Percentiles rank a stretch among this genome's conserved stretches.
These are phyloP conservation scores for Nycticryphes semicollaris DNA, from an alignment of 2,113 vertebrate species.

Conservation along the genomic window DNA sequence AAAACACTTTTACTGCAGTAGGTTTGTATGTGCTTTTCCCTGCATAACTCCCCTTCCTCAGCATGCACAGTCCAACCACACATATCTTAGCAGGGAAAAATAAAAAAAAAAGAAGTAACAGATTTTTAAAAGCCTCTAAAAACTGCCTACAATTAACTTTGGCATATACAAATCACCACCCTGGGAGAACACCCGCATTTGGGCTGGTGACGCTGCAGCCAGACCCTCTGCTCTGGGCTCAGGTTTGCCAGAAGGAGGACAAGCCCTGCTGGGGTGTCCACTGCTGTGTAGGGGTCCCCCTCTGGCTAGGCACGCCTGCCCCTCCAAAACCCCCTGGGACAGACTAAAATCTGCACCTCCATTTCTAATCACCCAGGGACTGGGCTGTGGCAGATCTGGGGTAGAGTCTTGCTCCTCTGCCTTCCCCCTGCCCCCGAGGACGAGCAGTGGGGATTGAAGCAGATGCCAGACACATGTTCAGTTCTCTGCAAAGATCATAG, in stretches of 20 bases:
- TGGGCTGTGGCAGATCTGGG: neutral
- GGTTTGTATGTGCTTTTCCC: neutral
- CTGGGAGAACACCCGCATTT: neutral
- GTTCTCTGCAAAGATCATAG: neutral
- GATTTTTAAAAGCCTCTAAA: neutral
- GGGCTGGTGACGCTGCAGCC: neutral
- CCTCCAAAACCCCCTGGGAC: neutral
- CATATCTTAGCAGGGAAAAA: neutral
- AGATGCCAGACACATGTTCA: accelerated
- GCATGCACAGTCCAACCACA: neutral
- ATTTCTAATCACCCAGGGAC: accelerated
- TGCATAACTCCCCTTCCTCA: neutral
- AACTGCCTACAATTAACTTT: neutral
- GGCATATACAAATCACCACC: accelerated
- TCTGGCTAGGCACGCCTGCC: neutral
- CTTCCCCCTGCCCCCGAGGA: neutral
- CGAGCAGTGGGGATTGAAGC: accelerated
- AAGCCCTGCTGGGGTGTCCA: neutral
- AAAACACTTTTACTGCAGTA: neutral
- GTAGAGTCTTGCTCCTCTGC: neutral
- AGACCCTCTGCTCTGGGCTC: neutral
- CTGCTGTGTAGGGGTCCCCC: neutral
- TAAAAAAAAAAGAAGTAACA: neutral
- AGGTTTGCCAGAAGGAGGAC: neutral
- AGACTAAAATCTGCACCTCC: neutral